These are phyloP conservation scores for Drosophila fungiperda DNA, from an alignment of 2,888 invertebrate genomes.

Conservation along the genomic window DNA sequence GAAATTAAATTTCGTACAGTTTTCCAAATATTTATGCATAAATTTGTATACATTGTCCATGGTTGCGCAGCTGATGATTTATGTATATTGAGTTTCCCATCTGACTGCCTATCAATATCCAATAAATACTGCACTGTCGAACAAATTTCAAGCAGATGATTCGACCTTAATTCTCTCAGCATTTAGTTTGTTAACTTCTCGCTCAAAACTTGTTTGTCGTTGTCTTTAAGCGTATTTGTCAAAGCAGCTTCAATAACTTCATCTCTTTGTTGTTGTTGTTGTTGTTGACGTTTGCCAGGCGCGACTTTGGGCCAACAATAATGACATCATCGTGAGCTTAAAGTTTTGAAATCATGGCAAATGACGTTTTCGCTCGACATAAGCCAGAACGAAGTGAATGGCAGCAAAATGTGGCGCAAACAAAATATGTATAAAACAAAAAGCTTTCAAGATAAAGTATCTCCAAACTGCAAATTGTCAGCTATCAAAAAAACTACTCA, in stretches of 20 bases:
- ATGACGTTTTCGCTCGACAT: conserved; percentile 62
- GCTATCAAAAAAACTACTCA: conserved; percentile 3
- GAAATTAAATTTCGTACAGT: conserved; percentile 15
- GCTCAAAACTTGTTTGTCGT: conserved; percentile 69
- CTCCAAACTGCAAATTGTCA: conserved; percentile 27
- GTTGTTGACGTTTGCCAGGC: conserved; percentile 61
- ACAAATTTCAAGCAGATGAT: conserved; percentile 8
- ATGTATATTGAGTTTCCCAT: conserved; percentile 35
- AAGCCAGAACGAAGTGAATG: conserved; percentile 28
- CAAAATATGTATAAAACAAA: conserved; percentile 5
- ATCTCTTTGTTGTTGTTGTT: conserved; percentile 15
- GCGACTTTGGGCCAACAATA: conserved; percentile 63
- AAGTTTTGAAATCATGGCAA: conserved; percentile 73
- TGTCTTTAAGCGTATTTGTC: conserved; percentile 72
- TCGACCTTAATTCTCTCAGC: conserved; percentile 2
- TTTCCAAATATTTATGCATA: conserved; percentile 50
- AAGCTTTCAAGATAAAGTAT: conserved; percentile 12
- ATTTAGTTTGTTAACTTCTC: conserved; percentile 17
- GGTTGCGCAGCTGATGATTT: conserved; percentile 35
- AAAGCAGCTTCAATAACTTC: conserved; percentile 75
- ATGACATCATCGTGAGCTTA: conserved; percentile 75
- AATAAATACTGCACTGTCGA: conserved; percentile 23
- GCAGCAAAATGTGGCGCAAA: conserved; percentile 17
- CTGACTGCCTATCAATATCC: conserved; percentile 23
- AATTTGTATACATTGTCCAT: conserved; percentile 32